These are phyloP conservation scores for Discoglossus pictus DNA, from an alignment of 2,797 vertebrate genomes.

Conservation along the genomic window DNA sequence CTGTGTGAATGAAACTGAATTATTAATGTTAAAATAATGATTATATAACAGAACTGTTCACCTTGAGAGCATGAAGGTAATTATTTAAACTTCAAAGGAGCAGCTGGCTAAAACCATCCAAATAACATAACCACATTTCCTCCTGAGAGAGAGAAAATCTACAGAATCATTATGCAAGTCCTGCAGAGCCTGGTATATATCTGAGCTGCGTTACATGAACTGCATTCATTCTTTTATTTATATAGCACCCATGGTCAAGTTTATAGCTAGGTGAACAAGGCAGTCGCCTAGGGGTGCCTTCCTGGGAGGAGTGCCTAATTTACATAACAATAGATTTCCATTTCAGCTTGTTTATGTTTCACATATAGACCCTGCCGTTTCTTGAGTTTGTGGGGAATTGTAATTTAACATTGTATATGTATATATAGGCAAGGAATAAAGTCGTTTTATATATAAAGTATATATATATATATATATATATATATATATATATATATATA, in stretches of 20 bases:
- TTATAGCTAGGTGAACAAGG: too few species aligned
- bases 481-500: too few species aligned
- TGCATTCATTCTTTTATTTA: slow-evolving; percentile 18
- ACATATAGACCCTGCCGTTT: too few species aligned
- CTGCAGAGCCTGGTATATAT: slow-evolving; percentile 15
- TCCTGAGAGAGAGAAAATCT: slow-evolving; percentile 7
- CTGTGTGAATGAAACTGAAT: slow-evolving; percentile 39
- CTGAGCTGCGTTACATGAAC: background rate
- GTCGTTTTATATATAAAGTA: too few species aligned
- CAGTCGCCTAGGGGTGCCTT: too few species aligned
- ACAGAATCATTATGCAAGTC: background rate
- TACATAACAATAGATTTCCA: too few species aligned
- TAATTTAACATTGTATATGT: too few species aligned
- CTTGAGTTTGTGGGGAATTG: too few species aligned
- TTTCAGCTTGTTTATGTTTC: too few species aligned
- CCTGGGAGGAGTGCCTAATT: too few species aligned
- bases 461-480: too few species aligned
- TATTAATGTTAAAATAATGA: slow-evolving; percentile 45
- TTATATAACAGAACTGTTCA: slow-evolving; percentile 39
- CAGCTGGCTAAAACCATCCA: slow-evolving; percentile 17
- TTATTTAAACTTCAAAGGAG: slow-evolving; percentile 24
- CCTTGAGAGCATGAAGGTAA: slow-evolving; percentile 36
- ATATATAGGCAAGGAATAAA: too few species aligned
- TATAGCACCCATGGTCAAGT: slow-evolving; percentile 5
- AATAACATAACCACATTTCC: slow-evolving; percentile 30